These are phyloP conservation scores for Apolygus lucorum DNA, from an alignment of 1,140 invertebrate genomes.

Conservation along the genomic window DNA sequence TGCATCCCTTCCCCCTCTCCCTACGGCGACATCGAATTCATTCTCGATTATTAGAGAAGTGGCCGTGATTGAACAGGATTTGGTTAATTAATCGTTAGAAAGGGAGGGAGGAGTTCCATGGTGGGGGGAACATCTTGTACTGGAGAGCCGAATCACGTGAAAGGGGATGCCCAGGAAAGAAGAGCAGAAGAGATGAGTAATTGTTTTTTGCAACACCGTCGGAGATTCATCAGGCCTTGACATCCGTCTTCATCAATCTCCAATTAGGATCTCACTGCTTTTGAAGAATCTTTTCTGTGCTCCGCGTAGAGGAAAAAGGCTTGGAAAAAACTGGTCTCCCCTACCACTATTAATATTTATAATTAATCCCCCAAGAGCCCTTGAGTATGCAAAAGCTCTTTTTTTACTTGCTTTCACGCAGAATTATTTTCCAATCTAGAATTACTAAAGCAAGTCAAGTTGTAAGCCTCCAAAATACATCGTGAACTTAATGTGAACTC, in stretches of 20 bases:
- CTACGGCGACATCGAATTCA: no score
- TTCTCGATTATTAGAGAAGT: neutral
- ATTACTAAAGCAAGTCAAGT: no score
- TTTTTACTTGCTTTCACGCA: no score
- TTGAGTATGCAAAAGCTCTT: neutral
- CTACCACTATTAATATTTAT: slow-evolving; percentile 9
- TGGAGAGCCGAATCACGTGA: neutral
- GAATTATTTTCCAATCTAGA: no score
- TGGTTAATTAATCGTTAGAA: neutral
- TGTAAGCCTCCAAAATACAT: no score
- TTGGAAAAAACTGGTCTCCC: neutral
- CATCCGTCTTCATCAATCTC: slow-evolving; percentile 16
- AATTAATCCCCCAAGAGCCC: slow-evolving; percentile 3
- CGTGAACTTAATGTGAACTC: no score
- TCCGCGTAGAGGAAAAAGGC: neutral
- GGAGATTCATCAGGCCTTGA: slow-evolving; percentile 12
- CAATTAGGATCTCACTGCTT: slow-evolving; percentile 2
- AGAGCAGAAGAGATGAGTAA: neutral
- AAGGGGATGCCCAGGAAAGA: neutral
- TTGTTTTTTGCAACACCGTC: neutral
- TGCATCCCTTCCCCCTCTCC: no score
- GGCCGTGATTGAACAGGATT: neutral
- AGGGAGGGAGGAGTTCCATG: neutral
- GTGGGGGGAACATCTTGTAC: neutral
- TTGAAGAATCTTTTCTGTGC: neutral